Evolutionary conservation across 2,113 vertebrate genomes (phyloP), one percentile per base, ranked within the genome.

Genomic region (Phaethon lepturus): DNA sequence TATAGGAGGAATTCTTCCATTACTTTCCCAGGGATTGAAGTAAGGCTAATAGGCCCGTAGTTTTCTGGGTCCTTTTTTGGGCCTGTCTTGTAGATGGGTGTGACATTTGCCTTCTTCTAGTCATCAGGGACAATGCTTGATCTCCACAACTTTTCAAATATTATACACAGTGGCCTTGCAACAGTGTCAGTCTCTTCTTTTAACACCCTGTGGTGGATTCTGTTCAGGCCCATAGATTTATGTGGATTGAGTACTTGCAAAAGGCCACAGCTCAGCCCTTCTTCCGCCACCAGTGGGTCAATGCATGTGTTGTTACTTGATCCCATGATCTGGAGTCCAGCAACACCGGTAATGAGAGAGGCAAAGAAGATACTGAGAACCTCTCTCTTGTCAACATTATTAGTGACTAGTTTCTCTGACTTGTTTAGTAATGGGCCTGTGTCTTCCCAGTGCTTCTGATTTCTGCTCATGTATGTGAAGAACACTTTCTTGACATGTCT

Each of bases 281-380:
- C 29, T 59, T 72, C 17, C 52, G n/a, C 7, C 8, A 26, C 10
- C 19, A 60, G 17, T 40, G 26, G 8, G 31, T 40, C 3, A 10
- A 38, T 1, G 3, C 11, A 14, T 10, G 13, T 0, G 1, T 50
- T 50, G 7, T 4, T 44, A 15, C 10, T 89, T 35, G 4, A 76
- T 53, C 24, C 29, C 49, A 22, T 53, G 9, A 25, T n/a, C 5
- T 31, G 4, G 16, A 3, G 4, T 49, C 23, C 45, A 76, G 15
- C 2, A 23, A 28, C 15, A 17, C 7, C 17, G 10, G 6, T 17
- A 45, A 45, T 66, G 11, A 66, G 2, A 22, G 20, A 52, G 18
- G 18, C 1, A 49, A 69, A 64, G n/a, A 74, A n/a, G 17, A 40
- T 45, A 38, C 3, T 58, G 35, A 40, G 6, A 74, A 25, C 3